phyloP scores from a whole-genome alignment of 1,140 invertebrate genomes.

The Homalodisca vitripennis region DNA sequence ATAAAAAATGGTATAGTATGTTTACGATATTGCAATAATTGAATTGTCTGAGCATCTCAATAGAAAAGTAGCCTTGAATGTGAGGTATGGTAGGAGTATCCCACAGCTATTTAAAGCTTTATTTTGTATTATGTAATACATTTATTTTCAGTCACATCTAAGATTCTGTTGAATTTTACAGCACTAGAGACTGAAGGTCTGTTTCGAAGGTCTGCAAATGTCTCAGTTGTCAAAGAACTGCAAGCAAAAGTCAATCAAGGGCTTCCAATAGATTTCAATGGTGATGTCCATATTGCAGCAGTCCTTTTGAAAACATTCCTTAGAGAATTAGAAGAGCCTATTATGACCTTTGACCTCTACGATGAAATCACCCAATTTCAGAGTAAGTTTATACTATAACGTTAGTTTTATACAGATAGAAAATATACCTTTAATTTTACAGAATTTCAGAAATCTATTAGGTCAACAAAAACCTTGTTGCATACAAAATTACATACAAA shows the following conservation, averaged over 20 bases:
- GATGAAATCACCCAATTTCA: conserved; percentile 93
- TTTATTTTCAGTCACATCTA: neutral
- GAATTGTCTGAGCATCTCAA: too few species aligned
- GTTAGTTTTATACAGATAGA: too few species aligned
- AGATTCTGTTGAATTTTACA: conserved; percentile 50
- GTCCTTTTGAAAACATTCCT: conserved; percentile 94
- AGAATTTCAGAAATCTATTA: too few species aligned
- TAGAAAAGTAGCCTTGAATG: too few species aligned
- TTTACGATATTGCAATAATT: too few species aligned
- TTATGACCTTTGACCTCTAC: conserved; percentile 93
- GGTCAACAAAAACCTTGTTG: too few species aligned
- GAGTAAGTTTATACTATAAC: too few species aligned
- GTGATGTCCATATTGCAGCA: conserved; percentile 88
- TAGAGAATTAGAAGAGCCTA: conserved; percentile 87
- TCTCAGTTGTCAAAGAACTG: conserved; percentile 77
- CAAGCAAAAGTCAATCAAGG: conserved; percentile 85
- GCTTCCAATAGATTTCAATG: conserved; percentile 72
- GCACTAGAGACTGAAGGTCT: conserved; percentile 94
- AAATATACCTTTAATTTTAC: too few species aligned
- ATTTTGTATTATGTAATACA: neutral
- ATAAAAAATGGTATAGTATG: too few species aligned
- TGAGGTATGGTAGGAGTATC: too few species aligned
- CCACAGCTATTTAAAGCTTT: too few species aligned
- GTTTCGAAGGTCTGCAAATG: conserved; percentile 89
- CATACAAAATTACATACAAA: too few species aligned